A percentile compares a stretch with the other conserved stretches of the same genome.
Conservation (phyloP, 2,113 vertebrate genomes). For the Theristicus caerulescens region DNA sequence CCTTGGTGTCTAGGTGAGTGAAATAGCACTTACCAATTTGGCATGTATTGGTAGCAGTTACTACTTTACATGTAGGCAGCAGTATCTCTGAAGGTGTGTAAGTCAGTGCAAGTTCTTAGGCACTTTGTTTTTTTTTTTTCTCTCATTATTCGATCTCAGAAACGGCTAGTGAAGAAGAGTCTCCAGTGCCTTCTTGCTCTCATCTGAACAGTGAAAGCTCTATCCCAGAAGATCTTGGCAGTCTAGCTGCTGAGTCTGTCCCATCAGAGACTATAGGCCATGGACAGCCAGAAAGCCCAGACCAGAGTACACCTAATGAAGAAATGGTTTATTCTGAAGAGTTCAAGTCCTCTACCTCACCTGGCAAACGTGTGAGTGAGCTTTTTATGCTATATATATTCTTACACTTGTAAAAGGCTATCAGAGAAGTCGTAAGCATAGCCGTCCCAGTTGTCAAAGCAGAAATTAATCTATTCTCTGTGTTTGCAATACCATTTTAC, state of each 20-base stretch:
- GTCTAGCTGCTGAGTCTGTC: constrained; percentile 55
- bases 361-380: constrained; percentile 78
- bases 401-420: not conserved
- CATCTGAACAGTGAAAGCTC: constrained; percentile 78
- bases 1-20: not conserved
- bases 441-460: not conserved
- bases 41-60: not conserved
- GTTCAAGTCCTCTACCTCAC: constrained; percentile 73
- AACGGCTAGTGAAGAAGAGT: constrained; percentile 77
- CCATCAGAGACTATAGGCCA: constrained; percentile 61
- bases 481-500: not conserved
- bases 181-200: constrained; percentile 74
- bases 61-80: not conserved
- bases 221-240: constrained; percentile 75
- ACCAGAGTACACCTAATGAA: constrained; percentile 60
- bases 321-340: constrained; percentile 80
- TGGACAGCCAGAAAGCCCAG: constrained; percentile 60
- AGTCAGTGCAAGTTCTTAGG: not conserved
- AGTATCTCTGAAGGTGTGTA: not conserved
- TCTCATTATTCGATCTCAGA: constrained; percentile 60
- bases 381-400: not conserved
- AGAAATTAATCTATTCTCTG: not conserved
- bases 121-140: not conserved
- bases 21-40: not conserved
- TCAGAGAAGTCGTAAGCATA: not conserved